Evolutionary conservation across 2,113 vertebrate genomes (phyloP).

Genomic region (Engystomops pustulosus): DNA sequence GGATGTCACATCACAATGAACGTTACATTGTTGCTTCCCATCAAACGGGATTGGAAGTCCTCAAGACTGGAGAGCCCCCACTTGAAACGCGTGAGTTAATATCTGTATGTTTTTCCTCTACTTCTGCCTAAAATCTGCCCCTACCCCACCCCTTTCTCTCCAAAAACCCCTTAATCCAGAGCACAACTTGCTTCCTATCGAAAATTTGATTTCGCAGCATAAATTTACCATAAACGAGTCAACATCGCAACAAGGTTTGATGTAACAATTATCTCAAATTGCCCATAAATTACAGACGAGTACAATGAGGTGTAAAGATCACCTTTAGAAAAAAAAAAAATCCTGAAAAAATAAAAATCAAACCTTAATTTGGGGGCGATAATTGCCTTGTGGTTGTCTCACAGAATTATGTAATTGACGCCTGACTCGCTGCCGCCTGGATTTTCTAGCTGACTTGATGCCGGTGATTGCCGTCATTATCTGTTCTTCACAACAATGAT

Average conservation of each 20-base stretch:
- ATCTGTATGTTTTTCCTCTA: too few relatives aligned
- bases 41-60: too few relatives aligned
- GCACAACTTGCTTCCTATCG: too few relatives aligned
- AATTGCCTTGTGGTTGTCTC: background rate
- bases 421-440: background rate
- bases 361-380: background rate
- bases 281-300: background rate
- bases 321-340: background rate
- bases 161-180: too few relatives aligned
- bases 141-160: too few relatives aligned
- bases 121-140: too few relatives aligned
- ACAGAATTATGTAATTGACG: background rate
- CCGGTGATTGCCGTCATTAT: slow-evolving; percentile 18
- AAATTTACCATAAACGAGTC: too few relatives aligned
- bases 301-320: background rate
- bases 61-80: too few relatives aligned
- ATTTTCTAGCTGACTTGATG: background rate
- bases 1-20: too few relatives aligned
- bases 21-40: too few relatives aligned
- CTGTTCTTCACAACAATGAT: background rate
- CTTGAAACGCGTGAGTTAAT: too few relatives aligned
- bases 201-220: too few relatives aligned
- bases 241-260: background rate
- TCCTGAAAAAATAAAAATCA: background rate
- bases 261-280: background rate